A percentile compares a stretch with the other conserved stretches of the same genome.
Evolutionary conservation across 2,888 invertebrate genomes (phyloP).

Genomic region (Drosophila heteroneura): DNA sequence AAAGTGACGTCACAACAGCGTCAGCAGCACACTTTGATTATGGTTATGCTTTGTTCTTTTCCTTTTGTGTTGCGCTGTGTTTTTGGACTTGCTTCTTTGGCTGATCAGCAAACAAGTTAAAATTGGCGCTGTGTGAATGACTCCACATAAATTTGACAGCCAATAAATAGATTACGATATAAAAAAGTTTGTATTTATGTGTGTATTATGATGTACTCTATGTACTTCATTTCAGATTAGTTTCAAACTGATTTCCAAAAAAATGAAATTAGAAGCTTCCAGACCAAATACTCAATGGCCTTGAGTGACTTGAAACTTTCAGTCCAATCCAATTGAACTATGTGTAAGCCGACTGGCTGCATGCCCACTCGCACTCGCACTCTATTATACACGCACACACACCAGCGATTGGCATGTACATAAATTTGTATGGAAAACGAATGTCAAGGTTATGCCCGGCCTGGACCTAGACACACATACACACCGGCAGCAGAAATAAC

Average conservation of each 20-base stretch:
- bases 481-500: slow-evolving; percentile 10
- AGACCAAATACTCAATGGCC: slow-evolving; percentile 40
- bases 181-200: background rate
- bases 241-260: slow-evolving; percentile 36
- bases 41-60: slow-evolving; percentile 10
- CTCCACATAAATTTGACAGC: slow-evolving; percentile 41
- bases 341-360: slow-evolving; percentile 34
- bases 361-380: slow-evolving; percentile 10
- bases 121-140: slow-evolving; percentile 43
- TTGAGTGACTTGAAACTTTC: background rate
- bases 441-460: slow-evolving; percentile 66
- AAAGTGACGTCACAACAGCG: slow-evolving; percentile 52
- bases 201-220: background rate
- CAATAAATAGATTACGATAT: slow-evolving; percentile 17
- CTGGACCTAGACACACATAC: slow-evolving; percentile 20
- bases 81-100: slow-evolving; percentile 29
- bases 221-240: slow-evolving; percentile 16
- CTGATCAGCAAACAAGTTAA: slow-evolving; percentile 14
- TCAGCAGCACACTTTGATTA: slow-evolving; percentile 14
- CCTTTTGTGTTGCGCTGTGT: slow-evolving; percentile 8
- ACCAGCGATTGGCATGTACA: slow-evolving; percentile 51
- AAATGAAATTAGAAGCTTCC: slow-evolving; percentile 53
- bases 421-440: slow-evolving; percentile 59
- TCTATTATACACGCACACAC: background rate
- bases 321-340: slow-evolving; percentile 43